phyloP scores from a whole-genome alignment of 2,888 invertebrate genomes.

The Bellardia pandia region DNA sequence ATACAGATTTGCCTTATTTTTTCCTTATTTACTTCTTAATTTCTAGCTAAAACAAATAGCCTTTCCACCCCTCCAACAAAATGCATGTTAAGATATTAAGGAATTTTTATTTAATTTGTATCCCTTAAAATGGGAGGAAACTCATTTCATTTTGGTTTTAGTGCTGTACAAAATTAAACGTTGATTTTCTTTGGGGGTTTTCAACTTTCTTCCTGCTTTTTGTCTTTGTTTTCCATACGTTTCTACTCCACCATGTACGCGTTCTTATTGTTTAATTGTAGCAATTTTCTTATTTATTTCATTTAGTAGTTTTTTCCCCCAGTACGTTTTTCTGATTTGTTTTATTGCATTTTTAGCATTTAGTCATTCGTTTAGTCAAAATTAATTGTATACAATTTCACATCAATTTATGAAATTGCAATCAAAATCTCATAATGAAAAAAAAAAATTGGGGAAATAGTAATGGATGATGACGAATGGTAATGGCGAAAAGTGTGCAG shows the following conservation, averaged over 20 bases:
- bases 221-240: neutral
- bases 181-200: slow-evolving; percentile 50
- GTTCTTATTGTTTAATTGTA: slow-evolving; percentile 50
- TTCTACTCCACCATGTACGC: neutral
- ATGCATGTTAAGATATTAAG: slow-evolving; percentile 3
- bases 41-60: neutral
- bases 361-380: slow-evolving; percentile 33
- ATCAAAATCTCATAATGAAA: slow-evolving; percentile 44
- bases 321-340: slow-evolving; percentile 18
- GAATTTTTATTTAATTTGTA: slow-evolving; percentile 15
- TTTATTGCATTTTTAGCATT: slow-evolving; percentile 42
- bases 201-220: neutral
- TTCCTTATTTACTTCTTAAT: slow-evolving; percentile 34
- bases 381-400: slow-evolving; percentile 65
- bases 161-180: slow-evolving; percentile 48
- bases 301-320: neutral
- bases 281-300: slow-evolving; percentile 34
- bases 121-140: slow-evolving; percentile 6
- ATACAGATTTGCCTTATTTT: neutral
- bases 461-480: neutral
- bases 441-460: neutral
- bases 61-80: neutral
- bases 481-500: neutral
- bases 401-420: slow-evolving; percentile 64
- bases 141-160: slow-evolving; percentile 29